These are phyloP conservation scores for Apoda limacodes DNA, from an alignment of 2,888 invertebrate genomes.

Conservation along the genomic window DNA sequence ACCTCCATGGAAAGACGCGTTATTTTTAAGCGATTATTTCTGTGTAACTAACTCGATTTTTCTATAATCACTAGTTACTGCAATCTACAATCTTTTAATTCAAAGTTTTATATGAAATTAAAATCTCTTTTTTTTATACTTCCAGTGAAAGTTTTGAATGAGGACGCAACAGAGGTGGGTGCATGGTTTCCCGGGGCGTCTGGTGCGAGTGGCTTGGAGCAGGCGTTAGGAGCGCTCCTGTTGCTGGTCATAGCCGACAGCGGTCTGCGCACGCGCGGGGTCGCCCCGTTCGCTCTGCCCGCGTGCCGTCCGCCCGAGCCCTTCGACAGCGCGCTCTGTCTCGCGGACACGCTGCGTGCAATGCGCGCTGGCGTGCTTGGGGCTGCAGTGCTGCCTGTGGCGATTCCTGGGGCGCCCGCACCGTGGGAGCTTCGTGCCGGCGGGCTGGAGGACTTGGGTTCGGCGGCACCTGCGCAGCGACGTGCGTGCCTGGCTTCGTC, in stretches of 20 bases:
- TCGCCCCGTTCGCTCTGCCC: slow-evolving; percentile 21
- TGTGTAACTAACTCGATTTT: too few species aligned
- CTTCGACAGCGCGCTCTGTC: slow-evolving; percentile 21
- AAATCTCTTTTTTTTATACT: too few species aligned
- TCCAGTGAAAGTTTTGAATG: too few species aligned
- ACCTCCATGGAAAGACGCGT: too few species aligned
- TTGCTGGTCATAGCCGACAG: slow-evolving; percentile 5
- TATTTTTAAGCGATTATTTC: too few species aligned
- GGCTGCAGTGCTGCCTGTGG: slow-evolving; percentile 30
- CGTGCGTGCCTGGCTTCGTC: slow-evolving; percentile 32
- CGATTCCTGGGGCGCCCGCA: slow-evolving; percentile 26
- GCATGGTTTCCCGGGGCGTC: slow-evolving; percentile 21
- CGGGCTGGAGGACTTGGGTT: slow-evolving; percentile 40
- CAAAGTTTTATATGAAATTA: too few species aligned
- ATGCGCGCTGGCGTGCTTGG: slow-evolving; percentile 23
- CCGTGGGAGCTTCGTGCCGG: slow-evolving; percentile 32
- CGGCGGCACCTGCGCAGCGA: slow-evolving; percentile 33
- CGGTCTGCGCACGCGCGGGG: slow-evolving; percentile 16
- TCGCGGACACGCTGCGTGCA: slow-evolving; percentile 22
- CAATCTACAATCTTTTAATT: too few species aligned
- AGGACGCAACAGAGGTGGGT: slow-evolving; percentile 8
- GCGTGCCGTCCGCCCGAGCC: slow-evolving; percentile 14
- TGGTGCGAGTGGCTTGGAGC: slow-evolving; percentile 20
- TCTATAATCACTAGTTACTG: too few species aligned
- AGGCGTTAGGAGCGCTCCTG: slow-evolving; percentile 27